Conservation (phyloP, 2,888 invertebrate genomes). For the Pomacea canaliculata region DNA sequence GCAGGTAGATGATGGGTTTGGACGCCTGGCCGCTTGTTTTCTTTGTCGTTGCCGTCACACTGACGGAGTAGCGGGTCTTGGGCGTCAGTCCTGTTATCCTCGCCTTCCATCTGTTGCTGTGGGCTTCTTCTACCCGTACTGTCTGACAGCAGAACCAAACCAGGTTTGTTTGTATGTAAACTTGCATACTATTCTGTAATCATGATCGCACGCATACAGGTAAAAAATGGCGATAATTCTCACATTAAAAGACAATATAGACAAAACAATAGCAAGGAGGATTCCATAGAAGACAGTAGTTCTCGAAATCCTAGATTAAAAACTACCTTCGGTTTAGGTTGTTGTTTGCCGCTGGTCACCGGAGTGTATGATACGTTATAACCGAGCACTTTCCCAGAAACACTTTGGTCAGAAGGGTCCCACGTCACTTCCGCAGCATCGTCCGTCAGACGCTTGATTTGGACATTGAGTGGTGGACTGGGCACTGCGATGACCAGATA, state of each 20-base stretch:
- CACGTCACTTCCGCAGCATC: conserved; percentile 16
- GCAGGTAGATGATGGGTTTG: conserved; percentile 16
- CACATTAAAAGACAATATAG: too few relatives aligned
- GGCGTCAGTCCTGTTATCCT: conserved; percentile 94
- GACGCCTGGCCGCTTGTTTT: conserved; percentile 86
- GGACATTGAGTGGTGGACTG: conserved; percentile 6
- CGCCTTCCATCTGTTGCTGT: conserved; percentile 80
- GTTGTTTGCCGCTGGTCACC: conserved; percentile 2
- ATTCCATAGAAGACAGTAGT: too few relatives aligned
- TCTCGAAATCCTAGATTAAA: too few relatives aligned
- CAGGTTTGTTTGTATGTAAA: neutral
- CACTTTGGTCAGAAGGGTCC: conserved; percentile 2
- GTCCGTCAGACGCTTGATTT: conserved; percentile 13
- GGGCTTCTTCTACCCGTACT: conserved; percentile 60
- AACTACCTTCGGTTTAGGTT: neutral
- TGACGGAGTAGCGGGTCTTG: conserved; percentile 87
- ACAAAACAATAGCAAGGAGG: too few relatives aligned
- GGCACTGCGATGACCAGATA: conserved; percentile 5
- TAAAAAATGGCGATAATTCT: too few relatives aligned
- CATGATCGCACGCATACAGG: too few relatives aligned
- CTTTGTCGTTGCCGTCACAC: conserved; percentile 94
- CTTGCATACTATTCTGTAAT: too few relatives aligned
- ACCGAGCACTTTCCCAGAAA: conserved; percentile 8
- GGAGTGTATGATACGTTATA: conserved; percentile 5
- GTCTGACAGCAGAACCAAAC: neutral